These are phyloP conservation scores for Diadegma fenestrale DNA, from an alignment of 2,888 invertebrate genomes.

Conservation along the genomic window DNA sequence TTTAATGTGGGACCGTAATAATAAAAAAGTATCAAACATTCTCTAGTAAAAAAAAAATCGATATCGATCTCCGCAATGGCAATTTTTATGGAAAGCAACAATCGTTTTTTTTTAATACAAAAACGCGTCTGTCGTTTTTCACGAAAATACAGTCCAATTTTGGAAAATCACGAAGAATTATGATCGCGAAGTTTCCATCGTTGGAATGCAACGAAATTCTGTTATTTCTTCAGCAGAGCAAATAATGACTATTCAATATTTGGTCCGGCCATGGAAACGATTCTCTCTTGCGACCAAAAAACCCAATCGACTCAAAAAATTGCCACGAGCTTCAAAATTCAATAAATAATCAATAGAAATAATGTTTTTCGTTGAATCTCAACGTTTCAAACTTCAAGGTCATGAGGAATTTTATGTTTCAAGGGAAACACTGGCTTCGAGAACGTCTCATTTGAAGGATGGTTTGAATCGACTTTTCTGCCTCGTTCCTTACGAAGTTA, in stretches of 20 bases:
- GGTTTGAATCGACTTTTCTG: conserved; percentile 97
- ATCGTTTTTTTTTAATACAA: background rate
- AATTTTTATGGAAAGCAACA: background rate
- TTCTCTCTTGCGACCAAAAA: too few relatives aligned
- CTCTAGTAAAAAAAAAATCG: background rate
- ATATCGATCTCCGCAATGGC: background rate
- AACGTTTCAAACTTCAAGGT: too few relatives aligned
- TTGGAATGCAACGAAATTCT: too few relatives aligned
- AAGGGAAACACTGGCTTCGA: conserved; percentile 93
- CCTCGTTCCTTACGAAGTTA: conserved; percentile 98
- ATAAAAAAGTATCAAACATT: background rate
- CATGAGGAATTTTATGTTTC: background rate
- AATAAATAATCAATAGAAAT: too few relatives aligned
- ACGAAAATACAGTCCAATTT: background rate
- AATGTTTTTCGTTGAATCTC: too few relatives aligned
- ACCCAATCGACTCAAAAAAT: too few relatives aligned
- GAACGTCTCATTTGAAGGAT: conserved; percentile 97
- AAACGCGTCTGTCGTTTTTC: background rate
- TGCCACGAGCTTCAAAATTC: too few relatives aligned
- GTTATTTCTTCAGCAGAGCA: too few relatives aligned
- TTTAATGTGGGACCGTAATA: background rate
- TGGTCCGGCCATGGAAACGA: too few relatives aligned
- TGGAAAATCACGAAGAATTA: too few relatives aligned
- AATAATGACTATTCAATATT: too few relatives aligned
- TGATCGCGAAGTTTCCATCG: too few relatives aligned